Evolutionary conservation across 2,113 vertebrate species (phyloP).

Genomic region (Calidris pygmaea): DNA sequence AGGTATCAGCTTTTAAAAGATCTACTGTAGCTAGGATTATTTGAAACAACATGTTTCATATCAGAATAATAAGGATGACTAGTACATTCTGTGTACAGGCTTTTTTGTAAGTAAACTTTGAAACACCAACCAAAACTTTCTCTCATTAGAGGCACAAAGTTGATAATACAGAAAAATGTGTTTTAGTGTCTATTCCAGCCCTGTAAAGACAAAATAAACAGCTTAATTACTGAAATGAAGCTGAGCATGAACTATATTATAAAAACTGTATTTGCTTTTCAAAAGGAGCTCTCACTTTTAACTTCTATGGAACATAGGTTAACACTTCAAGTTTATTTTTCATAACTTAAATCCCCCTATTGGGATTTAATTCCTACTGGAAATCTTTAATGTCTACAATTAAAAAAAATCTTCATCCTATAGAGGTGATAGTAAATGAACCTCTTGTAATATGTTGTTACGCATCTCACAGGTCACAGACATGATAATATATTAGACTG

Average conservation of each 20-base stretch:
- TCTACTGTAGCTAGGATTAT: background rate
- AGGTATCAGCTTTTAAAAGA: background rate
- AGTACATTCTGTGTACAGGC: background rate
- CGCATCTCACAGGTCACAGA: background rate
- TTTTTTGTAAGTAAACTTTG: background rate
- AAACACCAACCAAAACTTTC: background rate
- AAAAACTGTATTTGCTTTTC: background rate
- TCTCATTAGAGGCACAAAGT: background rate
- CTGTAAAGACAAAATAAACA: background rate
- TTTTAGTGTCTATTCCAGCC: background rate
- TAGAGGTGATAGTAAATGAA: background rate
- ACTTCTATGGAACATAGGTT: background rate
- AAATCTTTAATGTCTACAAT: background rate
- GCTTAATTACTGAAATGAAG: background rate
- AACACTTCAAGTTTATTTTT: background rate
- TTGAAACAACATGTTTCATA: background rate
- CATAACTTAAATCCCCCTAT: background rate
- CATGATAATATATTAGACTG: background rate
- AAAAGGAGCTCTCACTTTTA: background rate
- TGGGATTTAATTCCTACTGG: too few relatives aligned
- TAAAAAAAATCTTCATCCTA: background rate
- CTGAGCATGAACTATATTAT: background rate
- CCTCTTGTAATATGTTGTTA: background rate
- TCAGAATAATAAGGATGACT: background rate
- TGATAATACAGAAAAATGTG: background rate